Evolutionary conservation across 1,140 invertebrate genomes (phyloP), one percentile per base, ranked within the genome.

Genomic region (Tribolium madens): DNA sequence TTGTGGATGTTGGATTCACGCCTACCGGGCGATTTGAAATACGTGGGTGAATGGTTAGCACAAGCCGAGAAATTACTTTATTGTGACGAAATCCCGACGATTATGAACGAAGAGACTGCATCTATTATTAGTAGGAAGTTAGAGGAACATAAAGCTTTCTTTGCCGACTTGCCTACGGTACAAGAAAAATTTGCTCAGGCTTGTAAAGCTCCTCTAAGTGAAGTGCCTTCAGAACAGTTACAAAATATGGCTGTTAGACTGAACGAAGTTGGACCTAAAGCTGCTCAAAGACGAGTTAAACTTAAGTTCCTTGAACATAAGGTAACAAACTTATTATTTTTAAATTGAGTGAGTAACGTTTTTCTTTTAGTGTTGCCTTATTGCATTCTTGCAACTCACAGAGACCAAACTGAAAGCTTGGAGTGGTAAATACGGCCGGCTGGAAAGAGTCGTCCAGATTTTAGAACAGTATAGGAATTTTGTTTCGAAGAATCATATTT

Each of bases 241-340:
- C 90, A 93, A 75, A 92, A 93, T 83, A 92, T 98, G 90, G 90
- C 91, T 76, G 87, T 89, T 15, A 89, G 96, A 82, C 87, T 98
- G 15, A 90, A 92, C 42, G 90, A 89, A 10, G 88, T 96, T 36
- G 91, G 90, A 79, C 89, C 89, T 68, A 89, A 90, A 80, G 93
- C 94, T 7, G 90, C 91, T 9, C 93, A 94, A 81, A 89, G 95
- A 78, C 90, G 93, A 84, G 92, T 95, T 9, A 91, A 91, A 84
- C 88, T 97, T 79, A 96, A 96, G 85, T 97, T 95, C 88, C 88
- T 97, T 60, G 95, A 97, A 87, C 95, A 97, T 85, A 96, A 96
- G 86, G 89, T 90, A 83, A 81, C 46, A 6, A 9, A 36, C 15
- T 47, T 3, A 73, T 36, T 53, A 60, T 64, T 18, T 73, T 1